Base-by-base conservation (phyloP, 2,797 vertebrate species). In the Galaxias olidus region DNA sequence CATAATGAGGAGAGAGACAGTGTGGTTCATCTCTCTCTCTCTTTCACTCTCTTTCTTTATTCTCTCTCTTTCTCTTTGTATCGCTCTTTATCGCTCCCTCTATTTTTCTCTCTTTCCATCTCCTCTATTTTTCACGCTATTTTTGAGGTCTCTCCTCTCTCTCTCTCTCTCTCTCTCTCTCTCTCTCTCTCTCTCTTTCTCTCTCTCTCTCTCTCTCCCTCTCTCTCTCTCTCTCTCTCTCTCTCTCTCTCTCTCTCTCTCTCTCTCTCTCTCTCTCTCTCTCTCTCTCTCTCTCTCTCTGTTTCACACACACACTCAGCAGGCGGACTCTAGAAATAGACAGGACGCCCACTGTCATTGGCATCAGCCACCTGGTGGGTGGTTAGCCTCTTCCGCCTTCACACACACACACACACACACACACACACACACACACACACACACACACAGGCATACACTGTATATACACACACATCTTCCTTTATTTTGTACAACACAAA, bases 41-140 rank as follows among this genome's bases (percentile, higher is more conserved):
- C 63, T 53, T 13, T 20, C 47, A 50, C 19, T 44, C 43, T 60
- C 53, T 10, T 43, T 10, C 15, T 43, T 11, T 10, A 57, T 41
- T 17, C 41, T 20, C 17, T 65, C 69, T 72, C 19, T 67, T 20
- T 66, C 55, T 70, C 50, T 67, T 47, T 65, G 63, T 61, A 62
- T 61, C 63, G 49, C 53, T 69, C 18, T 13, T 41, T 45, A 41
- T 51, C 57, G 46, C 55, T 43, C 15, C 68, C 58, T 75, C 53
- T 53, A 9, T 59, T 11, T 48, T 17, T 30, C 13, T n/a, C 40
- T 58, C 19, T 66, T 46, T 61, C 4, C 17, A 10, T 60, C 42
- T 13, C 43, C 59, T 49, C 54, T 15, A 69, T n/a, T 61, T 53
- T 13, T 20, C 47, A 50, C 19, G 30, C 43, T 60, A 47, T 10